Base-by-base conservation (phyloP, 1,140 invertebrate genomes). In the Adoxophyes honmai region DNA sequence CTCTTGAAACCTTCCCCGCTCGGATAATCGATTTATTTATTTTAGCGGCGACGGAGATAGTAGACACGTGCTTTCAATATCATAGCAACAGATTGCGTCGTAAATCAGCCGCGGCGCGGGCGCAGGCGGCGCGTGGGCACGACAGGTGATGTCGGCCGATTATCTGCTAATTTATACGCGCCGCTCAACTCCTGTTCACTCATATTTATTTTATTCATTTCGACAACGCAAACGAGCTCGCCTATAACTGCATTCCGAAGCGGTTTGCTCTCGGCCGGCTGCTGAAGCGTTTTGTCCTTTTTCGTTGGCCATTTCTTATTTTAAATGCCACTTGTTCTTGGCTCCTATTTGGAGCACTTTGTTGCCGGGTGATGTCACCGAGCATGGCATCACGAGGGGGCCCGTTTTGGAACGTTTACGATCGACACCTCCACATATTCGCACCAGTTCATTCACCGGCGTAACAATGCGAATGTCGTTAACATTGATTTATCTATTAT, bases 331-430 rank as follows among this genome's bases (percentile, higher is more conserved):
- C 64, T 81, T 69, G 70, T 65, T 69, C 59, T 36, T 37, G 48
- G 64, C 55, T 68, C 59, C 69, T 79, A 82, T 81, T 78, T 74
- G 71, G 74, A 68, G 61, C 65, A 69, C 36, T 63, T 62, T 75
- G 66, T 75, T 70, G 65, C 51, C 35, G 53, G 72, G 65, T 86
- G 82, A 86, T 82, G 79, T 86, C 82, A 86, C 70, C 78, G 59
- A 53, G 44, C 64, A 59, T 66, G 72, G 62, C 75, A 81, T 74
- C 72, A 75, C 66, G 60, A 68, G 62, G 66, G 62, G 74, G 75
- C 75, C 81, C 62, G 70, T 75, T 86, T 81, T 80, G 80, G 80
- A 73, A 74, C 70, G 70, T 82, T 86, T 85, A 85, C 74, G 83
- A 85, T 71, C 75, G 58, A 82, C 84, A 82, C 80, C 81, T 81